These are phyloP conservation scores for Drosophila orena DNA, from an alignment of 1,140 invertebrate genomes.

Conservation along the genomic window DNA sequence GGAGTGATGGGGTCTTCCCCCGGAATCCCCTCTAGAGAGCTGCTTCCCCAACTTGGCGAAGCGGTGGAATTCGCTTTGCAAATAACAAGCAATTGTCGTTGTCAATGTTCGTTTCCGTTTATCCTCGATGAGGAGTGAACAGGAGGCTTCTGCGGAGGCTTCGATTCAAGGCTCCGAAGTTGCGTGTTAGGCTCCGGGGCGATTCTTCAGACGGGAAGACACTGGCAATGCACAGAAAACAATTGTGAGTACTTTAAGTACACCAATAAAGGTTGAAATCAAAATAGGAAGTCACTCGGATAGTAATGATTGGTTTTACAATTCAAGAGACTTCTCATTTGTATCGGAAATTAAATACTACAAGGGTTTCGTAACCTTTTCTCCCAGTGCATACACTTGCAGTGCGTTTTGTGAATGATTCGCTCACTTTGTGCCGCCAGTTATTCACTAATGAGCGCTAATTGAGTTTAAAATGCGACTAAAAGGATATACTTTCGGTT, in stretches of 20 bases:
- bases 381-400: conserved; percentile 32
- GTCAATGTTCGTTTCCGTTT: conserved; percentile 83
- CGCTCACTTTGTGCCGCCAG: conserved; percentile 50
- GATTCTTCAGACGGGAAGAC: conserved; percentile 7
- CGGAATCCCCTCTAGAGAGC: conserved; percentile 20
- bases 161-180: conserved; percentile 15
- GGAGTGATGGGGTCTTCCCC: conserved; percentile 9
- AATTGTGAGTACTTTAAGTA: neutral
- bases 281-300: too few relatives aligned
- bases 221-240: neutral
- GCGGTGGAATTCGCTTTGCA: conserved; percentile 78
- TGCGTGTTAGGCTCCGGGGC: conserved; percentile 51
- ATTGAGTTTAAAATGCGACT: conserved; percentile 78
- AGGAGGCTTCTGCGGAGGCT: conserved; percentile 12
- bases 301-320: too few relatives aligned
- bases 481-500: conserved; percentile 63
- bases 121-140: conserved; percentile 16
- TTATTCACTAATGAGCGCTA: conserved; percentile 79
- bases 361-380: neutral
- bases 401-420: conserved; percentile 60
- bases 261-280: too few relatives aligned
- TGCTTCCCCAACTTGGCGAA: conserved; percentile 53
- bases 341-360: too few relatives aligned
- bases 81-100: conserved; percentile 84
- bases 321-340: too few relatives aligned